Evolutionary conservation across 2,113 vertebrate genomes (phyloP).

Genomic region (Aix galericulata): DNA sequence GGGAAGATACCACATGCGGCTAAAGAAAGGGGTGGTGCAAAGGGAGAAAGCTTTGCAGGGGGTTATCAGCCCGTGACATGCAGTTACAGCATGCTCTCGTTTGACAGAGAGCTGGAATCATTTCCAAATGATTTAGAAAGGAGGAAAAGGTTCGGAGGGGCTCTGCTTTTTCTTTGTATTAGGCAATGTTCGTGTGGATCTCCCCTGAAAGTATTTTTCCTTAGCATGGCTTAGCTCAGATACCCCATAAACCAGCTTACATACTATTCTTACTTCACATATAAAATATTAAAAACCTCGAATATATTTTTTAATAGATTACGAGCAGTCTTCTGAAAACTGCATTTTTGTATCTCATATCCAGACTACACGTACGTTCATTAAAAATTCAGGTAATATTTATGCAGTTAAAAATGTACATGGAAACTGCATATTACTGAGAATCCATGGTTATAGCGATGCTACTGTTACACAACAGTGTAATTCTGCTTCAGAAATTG

Average conservation of each 20-base stretch:
- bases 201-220: slow-evolving; percentile 22
- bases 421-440: neutral
- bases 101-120: neutral
- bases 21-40: slow-evolving; percentile 54
- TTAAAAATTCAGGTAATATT: neutral
- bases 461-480: slow-evolving; percentile 53
- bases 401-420: neutral
- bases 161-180: neutral
- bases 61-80: slow-evolving; percentile 7
- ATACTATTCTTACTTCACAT: slow-evolving; percentile 49
- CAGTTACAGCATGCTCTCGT: neutral
- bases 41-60: neutral
- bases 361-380: neutral
- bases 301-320: neutral
- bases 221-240: slow-evolving; percentile 42
- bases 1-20: slow-evolving; percentile 82
- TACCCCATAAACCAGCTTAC: slow-evolving; percentile 59
- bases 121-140: neutral
- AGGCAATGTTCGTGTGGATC: neutral
- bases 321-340: neutral
- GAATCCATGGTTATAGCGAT: neutral
- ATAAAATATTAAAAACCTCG: slow-evolving; percentile 32
- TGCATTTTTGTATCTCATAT: neutral
- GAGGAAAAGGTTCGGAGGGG: neutral
- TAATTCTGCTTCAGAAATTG: neutral